Evolutionary conservation across 1,140 invertebrate genomes (phyloP), one percentile per base, ranked within the genome.

Genomic region (Psilanteris sp.): DNA sequence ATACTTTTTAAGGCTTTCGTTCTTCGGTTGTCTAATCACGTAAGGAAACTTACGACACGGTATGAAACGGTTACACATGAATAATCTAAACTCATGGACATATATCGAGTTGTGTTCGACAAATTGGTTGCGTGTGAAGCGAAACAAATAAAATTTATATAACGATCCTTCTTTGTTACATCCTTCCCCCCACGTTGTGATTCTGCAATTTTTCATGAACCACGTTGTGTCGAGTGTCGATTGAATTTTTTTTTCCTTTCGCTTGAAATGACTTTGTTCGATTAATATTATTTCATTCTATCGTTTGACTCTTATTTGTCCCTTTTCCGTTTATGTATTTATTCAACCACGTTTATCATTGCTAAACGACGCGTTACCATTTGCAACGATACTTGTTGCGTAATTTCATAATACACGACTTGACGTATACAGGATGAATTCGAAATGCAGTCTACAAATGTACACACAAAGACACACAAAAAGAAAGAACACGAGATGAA

Each of bases 101-200:
- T 46, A 67, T 55, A 66, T 43, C 32, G 27, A 75, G 77, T 62
- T 64, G 43, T 39, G 68, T 79, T 84, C 73, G 79, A 52, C 44
- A 79, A 78, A 83, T 82, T 61, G 79, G 62, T 82, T 85, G 82
- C 77, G 81, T 81, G 80, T 85, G 67, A 46, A 71, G 43, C 10
- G 20, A 41, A 48, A 48, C n/a, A 9, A 55, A 10, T 22, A 54
- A 39, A 55, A 36, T 54, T 67, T 54, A 13, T 54, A 46, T 37
- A 20, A 55, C 39, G 44, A 13, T 57, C 57, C 57, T 24, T 29
- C 39, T 34, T 66, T 13, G 46, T 55, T 48, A 39, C 7, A 1
- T 32, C 29, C 8, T 4, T 20, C 11, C 10, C 14, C 29, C 24
- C 13, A n/a, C 48, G 50, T 70, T 70, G 54, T 59, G 66, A 44